Evolutionary conservation across 2,888 invertebrate genomes (phyloP).

Genomic region (Tenthredo amoena): DNA sequence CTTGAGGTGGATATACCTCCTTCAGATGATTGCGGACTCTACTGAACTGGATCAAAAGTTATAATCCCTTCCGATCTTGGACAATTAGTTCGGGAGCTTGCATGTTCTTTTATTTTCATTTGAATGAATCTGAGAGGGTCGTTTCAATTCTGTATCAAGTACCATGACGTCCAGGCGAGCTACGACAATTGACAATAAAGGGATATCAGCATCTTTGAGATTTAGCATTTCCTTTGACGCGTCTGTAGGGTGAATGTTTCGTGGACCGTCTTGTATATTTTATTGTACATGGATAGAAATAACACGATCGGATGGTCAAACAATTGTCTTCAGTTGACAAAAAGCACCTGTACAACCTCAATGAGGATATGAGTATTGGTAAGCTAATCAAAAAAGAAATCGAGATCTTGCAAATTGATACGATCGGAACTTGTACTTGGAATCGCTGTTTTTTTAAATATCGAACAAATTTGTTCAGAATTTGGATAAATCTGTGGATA

Average conservation of each 20-base stretch:
- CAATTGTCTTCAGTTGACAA: not conserved
- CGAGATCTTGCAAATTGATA: not conserved
- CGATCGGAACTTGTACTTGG: not conserved
- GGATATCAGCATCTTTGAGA: not conserved
- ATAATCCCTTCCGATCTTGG: not conserved
- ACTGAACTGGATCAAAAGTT: not conserved
- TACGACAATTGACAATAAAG: not conserved
- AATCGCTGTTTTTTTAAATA: not conserved
- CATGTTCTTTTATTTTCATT: not conserved
- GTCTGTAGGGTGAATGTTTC: not conserved
- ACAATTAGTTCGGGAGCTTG: not conserved
- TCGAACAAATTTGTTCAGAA: not conserved
- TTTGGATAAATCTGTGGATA: not conserved
- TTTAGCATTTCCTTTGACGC: not conserved
- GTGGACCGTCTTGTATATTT: no score
- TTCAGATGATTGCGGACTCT: not conserved
- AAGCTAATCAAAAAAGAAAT: not conserved
- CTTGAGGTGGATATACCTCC: not conserved
- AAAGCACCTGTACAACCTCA: not conserved
- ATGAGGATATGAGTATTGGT: not conserved
- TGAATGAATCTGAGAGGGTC: not conserved
- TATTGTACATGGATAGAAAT: not conserved
- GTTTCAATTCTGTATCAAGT: not conserved
- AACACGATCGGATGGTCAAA: not conserved
- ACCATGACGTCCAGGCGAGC: not conserved